A percentile compares a stretch with the other conserved stretches of the same genome.
These are phyloP conservation scores for Argya squamiceps DNA, from an alignment of 2,797 vertebrate genomes.

Conservation along the genomic window DNA sequence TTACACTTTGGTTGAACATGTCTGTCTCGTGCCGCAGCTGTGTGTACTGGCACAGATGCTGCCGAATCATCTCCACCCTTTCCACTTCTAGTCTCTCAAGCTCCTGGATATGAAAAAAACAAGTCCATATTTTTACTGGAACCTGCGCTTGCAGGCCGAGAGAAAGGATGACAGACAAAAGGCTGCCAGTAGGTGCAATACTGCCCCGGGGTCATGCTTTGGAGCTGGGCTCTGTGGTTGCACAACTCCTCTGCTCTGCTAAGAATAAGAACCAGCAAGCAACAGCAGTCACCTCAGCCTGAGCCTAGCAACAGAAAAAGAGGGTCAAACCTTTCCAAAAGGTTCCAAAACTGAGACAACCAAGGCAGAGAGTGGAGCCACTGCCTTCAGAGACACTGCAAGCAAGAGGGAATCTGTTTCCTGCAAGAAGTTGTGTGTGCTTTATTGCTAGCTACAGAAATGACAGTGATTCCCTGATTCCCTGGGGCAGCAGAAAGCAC, in stretches of 20 bases:
- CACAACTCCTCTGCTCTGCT: background rate
- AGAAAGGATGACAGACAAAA: background rate
- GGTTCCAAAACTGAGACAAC: background rate
- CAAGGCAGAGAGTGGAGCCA: background rate
- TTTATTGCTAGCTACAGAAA: background rate
- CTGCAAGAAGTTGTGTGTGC: background rate
- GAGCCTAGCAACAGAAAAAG: background rate
- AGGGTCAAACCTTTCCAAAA: background rate
- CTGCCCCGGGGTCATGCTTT: background rate
- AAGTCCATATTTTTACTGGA: background rate
- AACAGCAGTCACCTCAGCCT: background rate
- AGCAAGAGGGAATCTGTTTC: background rate
- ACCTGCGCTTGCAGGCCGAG: background rate
- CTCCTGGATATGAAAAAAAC: constrained; percentile 79
- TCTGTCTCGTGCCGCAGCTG: constrained; percentile 96
- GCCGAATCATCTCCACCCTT: constrained; percentile 94
- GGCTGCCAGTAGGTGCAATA: background rate
- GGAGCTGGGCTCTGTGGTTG: background rate
- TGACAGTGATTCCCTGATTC: background rate
- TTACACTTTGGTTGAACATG: constrained; percentile 99
- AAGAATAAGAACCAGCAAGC: background rate
- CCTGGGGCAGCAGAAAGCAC: background rate
- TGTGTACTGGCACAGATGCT: constrained; percentile 96
- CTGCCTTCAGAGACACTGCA: background rate
- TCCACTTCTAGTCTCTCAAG: constrained; percentile 95